Evolutionary conservation across 2,888 invertebrate species (phyloP).

Genomic region (Nebria brevicollis): DNA sequence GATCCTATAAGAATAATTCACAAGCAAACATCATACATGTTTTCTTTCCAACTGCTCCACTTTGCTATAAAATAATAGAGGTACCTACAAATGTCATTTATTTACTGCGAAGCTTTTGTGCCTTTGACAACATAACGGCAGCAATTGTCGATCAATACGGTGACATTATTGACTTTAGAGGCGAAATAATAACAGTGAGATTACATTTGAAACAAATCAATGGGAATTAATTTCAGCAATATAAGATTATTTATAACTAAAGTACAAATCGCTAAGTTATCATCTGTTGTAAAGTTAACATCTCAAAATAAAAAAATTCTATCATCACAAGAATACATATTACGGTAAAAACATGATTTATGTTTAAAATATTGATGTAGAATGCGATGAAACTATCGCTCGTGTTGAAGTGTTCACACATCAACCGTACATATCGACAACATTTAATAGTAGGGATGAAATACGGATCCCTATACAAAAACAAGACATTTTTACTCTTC

Average conservation of each 20-base stretch:
- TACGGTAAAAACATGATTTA: constrained; percentile 43
- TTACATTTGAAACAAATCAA: constrained; percentile 12
- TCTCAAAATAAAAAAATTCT: constrained; percentile 29
- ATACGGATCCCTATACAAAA: constrained; percentile 55
- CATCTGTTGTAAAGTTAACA: neutral
- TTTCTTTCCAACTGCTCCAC: constrained; percentile 55
- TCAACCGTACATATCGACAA: constrained; percentile 52
- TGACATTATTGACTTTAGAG: constrained; percentile 55
- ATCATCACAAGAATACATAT: constrained; percentile 36
- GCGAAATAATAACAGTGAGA: constrained; percentile 53
- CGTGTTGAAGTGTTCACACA: constrained; percentile 53
- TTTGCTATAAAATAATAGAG: constrained; percentile 57
- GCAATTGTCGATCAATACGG: constrained; percentile 55
- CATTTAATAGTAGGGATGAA: constrained; percentile 55
- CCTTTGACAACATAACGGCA: constrained; percentile 52
- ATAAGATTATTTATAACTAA: neutral
- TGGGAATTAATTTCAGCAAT: neutral
- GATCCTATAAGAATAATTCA: constrained; percentile 53
- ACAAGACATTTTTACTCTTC: constrained; percentile 53
- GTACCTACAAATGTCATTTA: constrained; percentile 56
- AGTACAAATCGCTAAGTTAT: neutral
- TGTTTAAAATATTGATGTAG: constrained; percentile 48
- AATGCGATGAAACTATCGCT: constrained; percentile 51
- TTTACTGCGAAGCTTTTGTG: constrained; percentile 54
- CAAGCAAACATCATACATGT: constrained; percentile 56